phyloP scores from a whole-genome alignment of 2,797 vertebrate species.

The Hybognathus amarus region DNA sequence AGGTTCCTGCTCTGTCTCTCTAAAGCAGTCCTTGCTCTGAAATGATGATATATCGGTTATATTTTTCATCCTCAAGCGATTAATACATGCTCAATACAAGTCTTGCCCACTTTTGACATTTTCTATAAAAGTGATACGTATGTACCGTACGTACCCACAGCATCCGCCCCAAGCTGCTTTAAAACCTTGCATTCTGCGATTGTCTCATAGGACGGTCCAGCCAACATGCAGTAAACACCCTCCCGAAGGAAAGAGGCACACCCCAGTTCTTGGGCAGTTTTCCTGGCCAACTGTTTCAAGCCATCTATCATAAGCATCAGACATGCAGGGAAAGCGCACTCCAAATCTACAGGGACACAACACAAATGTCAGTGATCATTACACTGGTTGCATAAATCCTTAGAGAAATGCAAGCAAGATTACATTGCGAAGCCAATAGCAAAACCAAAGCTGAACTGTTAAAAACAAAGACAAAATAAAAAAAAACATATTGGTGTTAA shows the following conservation, averaged over 20 bases:
- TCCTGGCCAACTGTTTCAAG: constrained; percentile 68
- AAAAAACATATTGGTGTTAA: background rate
- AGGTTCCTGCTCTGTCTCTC: background rate
- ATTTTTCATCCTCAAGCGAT: background rate
- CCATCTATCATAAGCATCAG: constrained; percentile 82
- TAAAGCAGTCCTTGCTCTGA: background rate
- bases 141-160: constrained; percentile 78
- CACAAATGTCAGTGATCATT: background rate
- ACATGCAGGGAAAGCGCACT: constrained; percentile 85
- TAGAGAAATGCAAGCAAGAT: background rate
- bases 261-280: constrained; percentile 72
- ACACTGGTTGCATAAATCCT: background rate
- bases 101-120: background rate
- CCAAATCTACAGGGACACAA: constrained; percentile 78
- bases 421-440: background rate
- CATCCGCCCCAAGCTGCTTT: constrained; percentile 79
- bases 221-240: constrained; percentile 85
- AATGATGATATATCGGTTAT: background rate
- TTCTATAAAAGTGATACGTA: background rate
- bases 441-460: background rate
- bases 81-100: background rate
- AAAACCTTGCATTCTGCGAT: constrained; percentile 80
- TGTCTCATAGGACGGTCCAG: constrained; percentile 83
- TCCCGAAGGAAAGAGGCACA: constrained; percentile 70
- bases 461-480: background rate